Evolutionary conservation across 2,888 invertebrate genomes (phyloP), one percentile per base, ranked within the genome.

Genomic region (Herminia tarsipennalis): DNA sequence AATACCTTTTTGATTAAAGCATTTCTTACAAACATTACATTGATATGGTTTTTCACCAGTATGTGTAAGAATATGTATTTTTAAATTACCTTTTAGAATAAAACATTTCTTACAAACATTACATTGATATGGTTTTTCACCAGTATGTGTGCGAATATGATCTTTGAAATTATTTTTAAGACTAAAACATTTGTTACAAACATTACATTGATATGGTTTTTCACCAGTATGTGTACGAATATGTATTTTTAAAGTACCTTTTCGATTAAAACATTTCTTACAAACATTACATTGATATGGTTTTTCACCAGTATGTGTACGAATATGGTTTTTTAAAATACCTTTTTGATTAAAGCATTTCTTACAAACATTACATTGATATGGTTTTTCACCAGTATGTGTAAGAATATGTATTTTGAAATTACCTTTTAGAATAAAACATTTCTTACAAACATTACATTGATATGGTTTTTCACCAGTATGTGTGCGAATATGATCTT

Each of bases 311-410:
- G 21, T 21, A 5, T 33, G 8, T 21, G 3, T 13, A 14, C 30
- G 17, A 17, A 18, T 18, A 10, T 30, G 30, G 5, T 1, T 5
- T 10, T 1, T 2, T 18, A 30, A 30, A 17, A 1, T 0, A 5
- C 10, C 1, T 1, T 6, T 30, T 18, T 10, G 5, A 10, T 1
- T 18, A 6, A 30, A 30, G 8, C 30, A 10, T 18, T 30, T 30
- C 10, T 30, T 30, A 30, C 30, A 30, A 10, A 42, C n/a, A 24
- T 56, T 29, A 34, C 58, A 59, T 25, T 40, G 21, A 41, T 16
- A 55, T 1, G 45, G 10, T 30, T 30, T 30, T 3, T 30, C 30
- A 17, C 30, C 30, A 9, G 18, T 10, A 10, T 30, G 30, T 10
- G 5, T 18, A 10, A 17, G 17, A 9, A 10, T 18, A 10, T 30